phyloP scores from a whole-genome alignment of 1,140 invertebrate species.

The Cydia amplana region DNA sequence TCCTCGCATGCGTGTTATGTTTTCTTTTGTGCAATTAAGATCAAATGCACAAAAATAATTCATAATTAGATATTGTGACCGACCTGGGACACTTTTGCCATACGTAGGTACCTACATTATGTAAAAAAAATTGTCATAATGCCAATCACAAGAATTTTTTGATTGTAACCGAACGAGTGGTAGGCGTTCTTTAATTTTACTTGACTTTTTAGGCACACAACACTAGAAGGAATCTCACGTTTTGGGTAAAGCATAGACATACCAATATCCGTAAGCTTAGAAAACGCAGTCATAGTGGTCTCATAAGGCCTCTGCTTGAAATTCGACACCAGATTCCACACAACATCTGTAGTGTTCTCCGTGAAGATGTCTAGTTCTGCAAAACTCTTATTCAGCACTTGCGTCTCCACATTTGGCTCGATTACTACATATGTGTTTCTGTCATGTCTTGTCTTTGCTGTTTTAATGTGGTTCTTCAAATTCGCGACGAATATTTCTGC shows the following conservation, averaged over 20 bases:
- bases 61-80: too few relatives aligned
- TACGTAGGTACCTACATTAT: too few relatives aligned
- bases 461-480: conserved; percentile 82
- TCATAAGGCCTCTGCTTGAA: conserved; percentile 88
- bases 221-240: too few relatives aligned
- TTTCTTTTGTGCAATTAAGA: too few relatives aligned
- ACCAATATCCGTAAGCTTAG: conserved; percentile 89
- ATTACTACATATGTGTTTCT: conserved; percentile 85
- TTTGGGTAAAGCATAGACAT: conserved; percentile 35
- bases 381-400: conserved; percentile 89
- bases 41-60: too few relatives aligned
- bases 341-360: conserved; percentile 83
- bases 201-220: too few relatives aligned
- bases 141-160: too few relatives aligned
- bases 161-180: too few relatives aligned
- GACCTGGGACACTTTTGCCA: too few relatives aligned
- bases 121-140: too few relatives aligned
- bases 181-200: too few relatives aligned
- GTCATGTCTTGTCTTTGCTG: conserved; percentile 84
- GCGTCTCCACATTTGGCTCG: conserved; percentile 82
- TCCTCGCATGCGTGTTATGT: too few relatives aligned
- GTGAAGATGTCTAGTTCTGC: conserved; percentile 90
- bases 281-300: conserved; percentile 90
- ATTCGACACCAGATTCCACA: conserved; percentile 86
- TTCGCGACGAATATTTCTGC: conserved; percentile 88